These are phyloP conservation scores for Pagetopsis macropterus DNA, from an alignment of 2,797 vertebrate species.

Conservation along the genomic window DNA sequence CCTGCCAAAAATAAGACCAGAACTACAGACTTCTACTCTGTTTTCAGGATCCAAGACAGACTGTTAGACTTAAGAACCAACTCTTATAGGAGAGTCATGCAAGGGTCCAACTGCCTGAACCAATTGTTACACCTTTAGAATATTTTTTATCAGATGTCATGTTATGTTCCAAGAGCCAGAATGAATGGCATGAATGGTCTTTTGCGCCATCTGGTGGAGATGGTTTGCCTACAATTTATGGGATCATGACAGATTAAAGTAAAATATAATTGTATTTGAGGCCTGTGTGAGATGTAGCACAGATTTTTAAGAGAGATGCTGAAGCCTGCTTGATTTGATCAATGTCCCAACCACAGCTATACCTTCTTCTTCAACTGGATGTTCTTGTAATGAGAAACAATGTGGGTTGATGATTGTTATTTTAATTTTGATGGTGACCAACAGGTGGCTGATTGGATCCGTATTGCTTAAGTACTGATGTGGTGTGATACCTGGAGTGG, in stretches of 20 bases:
- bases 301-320: neutral
- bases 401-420: no score
- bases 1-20: neutral
- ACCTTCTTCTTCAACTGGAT: fast-evolving
- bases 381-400: neutral
- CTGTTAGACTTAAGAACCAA: neutral
- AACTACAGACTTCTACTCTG: neutral
- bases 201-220: conserved; percentile 64
- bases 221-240: neutral
- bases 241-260: neutral
- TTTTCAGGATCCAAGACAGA: conserved; percentile 1
- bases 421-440: neutral
- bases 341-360: neutral
- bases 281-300: neutral
- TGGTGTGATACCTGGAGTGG: neutral
- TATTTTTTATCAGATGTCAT: conserved; percentile 48
- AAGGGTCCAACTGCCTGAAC: conserved; percentile 1
- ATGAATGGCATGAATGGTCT: neutral
- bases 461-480: no score
- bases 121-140: conserved; percentile 16
- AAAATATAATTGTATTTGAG: neutral
- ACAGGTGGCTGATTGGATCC: neutral
- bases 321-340: neutral
- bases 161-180: conserved; percentile 11
- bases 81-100: neutral